These are phyloP conservation scores for Remorina albescens DNA, from an alignment of 2,797 vertebrate genomes.

Conservation along the genomic window DNA sequence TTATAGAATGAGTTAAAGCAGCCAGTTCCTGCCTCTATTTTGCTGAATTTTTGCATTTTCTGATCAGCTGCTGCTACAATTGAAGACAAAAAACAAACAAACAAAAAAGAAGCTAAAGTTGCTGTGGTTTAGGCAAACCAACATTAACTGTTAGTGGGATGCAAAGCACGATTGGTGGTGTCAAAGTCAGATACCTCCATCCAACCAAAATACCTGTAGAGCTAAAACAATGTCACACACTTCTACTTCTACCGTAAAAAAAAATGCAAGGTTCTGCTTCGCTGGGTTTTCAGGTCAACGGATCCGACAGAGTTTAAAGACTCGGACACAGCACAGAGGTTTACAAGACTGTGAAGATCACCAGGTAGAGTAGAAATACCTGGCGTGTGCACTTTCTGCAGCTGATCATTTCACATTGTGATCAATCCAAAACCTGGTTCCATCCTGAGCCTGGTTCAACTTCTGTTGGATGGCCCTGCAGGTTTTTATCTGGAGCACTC, in stretches of 20 bases:
- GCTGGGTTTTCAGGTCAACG: neutral
- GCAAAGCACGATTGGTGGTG: neutral
- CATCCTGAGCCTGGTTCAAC: neutral
- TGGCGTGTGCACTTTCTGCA: neutral
- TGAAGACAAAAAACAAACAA: no score
- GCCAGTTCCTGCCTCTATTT: no score
- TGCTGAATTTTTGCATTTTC: neutral
- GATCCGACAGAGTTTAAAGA: neutral
- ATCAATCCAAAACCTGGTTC: constrained; percentile 9
- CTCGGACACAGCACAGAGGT: neutral
- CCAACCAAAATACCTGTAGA: neutral
- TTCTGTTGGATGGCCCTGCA: neutral
- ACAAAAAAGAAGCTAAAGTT: no score
- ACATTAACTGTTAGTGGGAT: neutral
- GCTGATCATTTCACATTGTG: neutral
- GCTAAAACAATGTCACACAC: neutral
- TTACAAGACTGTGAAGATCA: neutral
- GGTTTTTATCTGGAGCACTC: neutral
- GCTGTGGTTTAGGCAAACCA: no score
- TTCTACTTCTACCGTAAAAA: no score
- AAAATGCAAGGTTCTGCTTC: neutral
- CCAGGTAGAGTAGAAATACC: neutral
- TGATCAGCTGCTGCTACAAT: no score
- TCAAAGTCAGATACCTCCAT: neutral
- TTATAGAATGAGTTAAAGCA: no score